phyloP scores from a whole-genome alignment of 1,140 invertebrate genomes.

The Halesus radiatus region DNA sequence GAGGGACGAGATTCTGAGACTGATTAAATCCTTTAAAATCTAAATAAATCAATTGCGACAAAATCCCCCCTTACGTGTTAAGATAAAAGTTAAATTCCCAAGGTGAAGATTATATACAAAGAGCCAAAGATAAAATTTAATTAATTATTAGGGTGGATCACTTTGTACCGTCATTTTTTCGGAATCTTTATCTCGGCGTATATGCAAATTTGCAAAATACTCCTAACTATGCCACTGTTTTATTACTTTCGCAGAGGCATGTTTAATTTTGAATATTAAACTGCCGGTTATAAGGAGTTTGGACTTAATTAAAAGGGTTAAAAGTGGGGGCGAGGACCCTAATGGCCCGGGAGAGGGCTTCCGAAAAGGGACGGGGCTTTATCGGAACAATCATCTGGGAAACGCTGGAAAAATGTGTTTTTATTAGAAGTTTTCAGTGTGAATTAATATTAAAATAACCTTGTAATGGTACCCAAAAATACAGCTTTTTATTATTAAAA shows the following conservation, averaged over 20 bases:
- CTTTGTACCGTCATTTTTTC: constrained; percentile 50
- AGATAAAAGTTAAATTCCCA: constrained; percentile 37
- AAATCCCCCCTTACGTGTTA: constrained; percentile 22
- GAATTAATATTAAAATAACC: too few species aligned
- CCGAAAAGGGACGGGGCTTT: constrained; percentile 4
- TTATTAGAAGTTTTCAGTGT: too few species aligned
- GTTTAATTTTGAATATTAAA: constrained; percentile 59
- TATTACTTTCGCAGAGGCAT: constrained; percentile 58
- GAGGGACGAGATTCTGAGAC: background rate
- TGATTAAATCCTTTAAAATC: constrained; percentile 6
- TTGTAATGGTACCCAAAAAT: too few species aligned
- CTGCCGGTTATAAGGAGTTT: constrained; percentile 55
- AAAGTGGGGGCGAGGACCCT: constrained; percentile 32
- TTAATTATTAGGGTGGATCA: constrained; percentile 51
- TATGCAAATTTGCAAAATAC: constrained; percentile 57
- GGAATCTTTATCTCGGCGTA: constrained; percentile 52
- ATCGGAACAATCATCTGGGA: constrained; percentile 43
- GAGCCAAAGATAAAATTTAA: constrained; percentile 46
- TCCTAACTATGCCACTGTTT: constrained; percentile 58
- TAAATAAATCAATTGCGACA: constrained; percentile 35
- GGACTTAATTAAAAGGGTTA: constrained; percentile 58
- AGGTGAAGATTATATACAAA: constrained; percentile 19
- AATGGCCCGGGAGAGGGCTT: constrained; percentile 34
- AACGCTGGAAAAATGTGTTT: constrained; percentile 25
- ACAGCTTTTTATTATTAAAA: too few species aligned